These are phyloP conservation scores for Hemitrygon akajei DNA, from an alignment of 2,797 vertebrate species.

Conservation along the genomic window DNA sequence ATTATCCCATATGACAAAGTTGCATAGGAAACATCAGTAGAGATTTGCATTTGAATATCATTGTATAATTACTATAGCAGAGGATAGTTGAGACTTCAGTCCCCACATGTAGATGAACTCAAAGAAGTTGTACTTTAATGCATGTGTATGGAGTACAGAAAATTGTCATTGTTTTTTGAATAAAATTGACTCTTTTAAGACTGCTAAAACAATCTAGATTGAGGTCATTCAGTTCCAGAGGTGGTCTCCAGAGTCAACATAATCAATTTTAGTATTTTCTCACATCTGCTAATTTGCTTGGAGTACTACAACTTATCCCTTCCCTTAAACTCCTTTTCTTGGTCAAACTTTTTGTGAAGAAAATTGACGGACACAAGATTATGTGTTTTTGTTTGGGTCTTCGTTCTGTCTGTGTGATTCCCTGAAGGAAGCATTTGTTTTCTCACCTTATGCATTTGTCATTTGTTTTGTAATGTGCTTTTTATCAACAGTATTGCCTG, in stretches of 20 bases:
- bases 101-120: neutral
- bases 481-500: neutral
- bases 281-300: neutral
- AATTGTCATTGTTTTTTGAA: neutral
- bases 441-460: neutral
- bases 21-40: neutral
- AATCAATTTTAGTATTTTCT: neutral
- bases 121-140: neutral
- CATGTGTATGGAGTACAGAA: neutral
- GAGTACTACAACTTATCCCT: neutral
- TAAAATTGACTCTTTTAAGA: neutral
- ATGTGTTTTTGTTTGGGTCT: neutral
- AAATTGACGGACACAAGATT: neutral
- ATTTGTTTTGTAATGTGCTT: neutral
- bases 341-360: neutral
- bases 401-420: neutral
- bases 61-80: neutral
- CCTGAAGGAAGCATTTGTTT: neutral
- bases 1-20: neutral
- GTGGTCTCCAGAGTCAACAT: neutral
- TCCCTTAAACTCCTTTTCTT: neutral
- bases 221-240: neutral
- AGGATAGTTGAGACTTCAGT: neutral
- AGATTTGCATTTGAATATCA: neutral
- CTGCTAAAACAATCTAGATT: neutral